Percentiles rank a stretch among this genome's conserved stretches.
phyloP scores from a whole-genome alignment of 2,888 invertebrate genomes.

The Rapana venosa region DNA sequence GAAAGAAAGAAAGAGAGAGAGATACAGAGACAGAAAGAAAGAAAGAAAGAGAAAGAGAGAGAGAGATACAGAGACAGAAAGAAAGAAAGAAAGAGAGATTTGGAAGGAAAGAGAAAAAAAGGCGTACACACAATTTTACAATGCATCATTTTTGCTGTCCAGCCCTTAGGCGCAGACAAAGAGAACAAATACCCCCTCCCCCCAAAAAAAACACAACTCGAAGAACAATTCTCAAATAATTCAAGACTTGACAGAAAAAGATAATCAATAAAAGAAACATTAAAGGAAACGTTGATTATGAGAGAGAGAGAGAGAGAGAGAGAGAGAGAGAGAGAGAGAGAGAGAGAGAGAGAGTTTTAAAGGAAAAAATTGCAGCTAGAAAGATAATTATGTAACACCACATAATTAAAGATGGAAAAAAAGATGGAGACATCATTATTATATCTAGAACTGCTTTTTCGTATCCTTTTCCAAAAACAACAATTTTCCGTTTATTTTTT shows the following conservation, averaged over 20 bases:
- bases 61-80: background rate
- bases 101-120: background rate
- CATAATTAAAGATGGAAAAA: background rate
- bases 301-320: conserved; percentile 1
- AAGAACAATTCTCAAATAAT: background rate
- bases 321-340: background rate
- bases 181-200: no score
- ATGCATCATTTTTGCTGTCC: background rate
- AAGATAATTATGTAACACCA: background rate
- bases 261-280: background rate
- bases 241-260: background rate
- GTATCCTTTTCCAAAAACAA: no score
- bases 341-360: background rate
- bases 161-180: no score
- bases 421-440: no score
- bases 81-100: background rate
- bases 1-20: background rate
- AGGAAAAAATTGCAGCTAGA: background rate
- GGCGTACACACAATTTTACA: background rate
- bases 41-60: background rate
- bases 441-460: background rate
- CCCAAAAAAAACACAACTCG: no score
- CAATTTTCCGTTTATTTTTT: no score
- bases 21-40: background rate
- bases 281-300: background rate